Base-by-base conservation (phyloP, 1,140 invertebrate species). In the Trichonephila inaurata region DNA sequence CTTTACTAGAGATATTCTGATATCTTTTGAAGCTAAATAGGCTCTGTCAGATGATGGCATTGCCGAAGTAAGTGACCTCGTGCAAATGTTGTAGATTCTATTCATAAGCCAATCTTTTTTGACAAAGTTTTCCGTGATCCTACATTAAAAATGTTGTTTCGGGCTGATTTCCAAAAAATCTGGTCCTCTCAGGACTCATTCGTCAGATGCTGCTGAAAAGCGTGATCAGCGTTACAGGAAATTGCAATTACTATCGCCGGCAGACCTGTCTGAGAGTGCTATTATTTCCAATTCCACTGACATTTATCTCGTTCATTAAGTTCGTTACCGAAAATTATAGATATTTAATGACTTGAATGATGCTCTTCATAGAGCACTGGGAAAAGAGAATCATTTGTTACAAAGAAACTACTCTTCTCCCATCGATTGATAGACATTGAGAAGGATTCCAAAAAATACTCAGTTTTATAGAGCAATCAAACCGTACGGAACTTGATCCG, bases 261-360 rank as follows among this genome's bases (percentile, higher is more conserved):
- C 77, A 91, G 58, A 91, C 77, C 62, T 86, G 91, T 91, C 91
- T 60, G n/a, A 66, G 61, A 85, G 60, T 24, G 91, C 82, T 33
- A 92, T 92, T 82, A 92, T 83, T 86, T 86, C 91, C 81, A 58
- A 92, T 92, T 82, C 44, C 18, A 86, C 82, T 92, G 91, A 92
- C 91, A 86, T 92, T 86, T 92, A 92, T 92, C 91, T 92, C 91
- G 62, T 86, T 19, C 28, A 86, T 92, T 92, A n/a, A n/a, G n/a
- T n/a, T 44, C 69, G 64, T 86, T 60, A 40, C 72, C 83, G 91
- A 92, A 92, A 92, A 92, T 92, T 82, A 92, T 92, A 92, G 83
- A 92, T 92, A 92, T 92, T 92, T 92, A 92, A 92, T 92, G 64
- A 92, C 91, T 92, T 86, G 91, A 92, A 92, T 92, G 82, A 92